Conservation (phyloP, 2,797 vertebrate genomes). For the Petrocephalus sullivani region DNA sequence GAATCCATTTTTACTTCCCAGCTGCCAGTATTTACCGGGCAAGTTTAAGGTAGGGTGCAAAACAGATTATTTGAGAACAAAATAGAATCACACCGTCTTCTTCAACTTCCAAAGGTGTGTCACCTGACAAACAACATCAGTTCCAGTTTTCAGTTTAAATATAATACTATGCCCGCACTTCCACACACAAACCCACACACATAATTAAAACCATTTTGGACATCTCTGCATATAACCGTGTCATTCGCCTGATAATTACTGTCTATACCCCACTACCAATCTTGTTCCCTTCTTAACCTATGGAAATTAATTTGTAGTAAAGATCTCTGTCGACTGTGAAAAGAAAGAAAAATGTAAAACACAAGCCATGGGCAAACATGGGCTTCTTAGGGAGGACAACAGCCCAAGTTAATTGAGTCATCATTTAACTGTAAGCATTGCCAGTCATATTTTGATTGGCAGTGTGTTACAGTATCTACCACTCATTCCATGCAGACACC, state of each 20-base stretch:
- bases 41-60: background rate
- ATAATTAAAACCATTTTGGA: background rate
- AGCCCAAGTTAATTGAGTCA: background rate
- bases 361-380: background rate
- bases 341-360: background rate
- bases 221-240: background rate
- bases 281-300: background rate
- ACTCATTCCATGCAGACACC: background rate
- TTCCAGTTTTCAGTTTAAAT: background rate
- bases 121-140: background rate
- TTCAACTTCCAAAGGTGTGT: background rate
- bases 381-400: background rate
- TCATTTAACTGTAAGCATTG: background rate
- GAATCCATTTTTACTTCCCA: background rate
- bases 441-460: background rate
- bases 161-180: background rate
- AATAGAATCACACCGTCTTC: background rate
- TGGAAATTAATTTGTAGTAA: background rate
- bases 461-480: background rate
- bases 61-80: background rate
- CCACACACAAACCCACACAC: background rate
- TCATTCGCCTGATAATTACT: background rate
- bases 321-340: background rate
- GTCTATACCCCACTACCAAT: background rate
- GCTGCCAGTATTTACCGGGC: background rate